Percentiles rank a stretch among this genome's conserved stretches.
Evolutionary conservation across 2,113 vertebrate genomes (phyloP).

Genomic region (Vulpes lagopus): DNA sequence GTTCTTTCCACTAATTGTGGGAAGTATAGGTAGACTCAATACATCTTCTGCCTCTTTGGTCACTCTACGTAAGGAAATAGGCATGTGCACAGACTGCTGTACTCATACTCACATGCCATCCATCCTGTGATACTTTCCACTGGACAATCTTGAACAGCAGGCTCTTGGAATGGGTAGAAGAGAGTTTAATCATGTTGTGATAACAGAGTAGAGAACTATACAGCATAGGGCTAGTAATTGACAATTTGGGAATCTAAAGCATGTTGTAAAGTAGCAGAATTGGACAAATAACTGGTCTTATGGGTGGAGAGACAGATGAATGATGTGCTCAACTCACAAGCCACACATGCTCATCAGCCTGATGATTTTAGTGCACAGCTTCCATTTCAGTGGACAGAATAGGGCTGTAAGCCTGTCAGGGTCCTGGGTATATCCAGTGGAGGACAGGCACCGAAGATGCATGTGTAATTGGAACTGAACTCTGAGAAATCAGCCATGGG

Average conservation of each 20-base stretch:
- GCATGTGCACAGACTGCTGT: rapidly evolving
- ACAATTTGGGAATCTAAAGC: no score
- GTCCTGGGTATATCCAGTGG: not conserved
- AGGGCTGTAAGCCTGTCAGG: no score
- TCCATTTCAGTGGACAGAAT: rapidly evolving
- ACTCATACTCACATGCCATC: not conserved
- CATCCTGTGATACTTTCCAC: not conserved
- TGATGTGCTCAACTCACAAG: no score
- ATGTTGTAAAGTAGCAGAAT: not conserved
- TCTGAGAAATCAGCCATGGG: not conserved
- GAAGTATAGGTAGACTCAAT: not conserved
- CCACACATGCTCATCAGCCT: not conserved
- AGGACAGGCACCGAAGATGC: no score
- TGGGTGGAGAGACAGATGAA: not conserved
- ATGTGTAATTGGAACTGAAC: not conserved
- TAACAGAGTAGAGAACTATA: not conserved
- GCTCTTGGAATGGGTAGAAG: not conserved
- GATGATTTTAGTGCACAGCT: not conserved
- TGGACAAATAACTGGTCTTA: not conserved
- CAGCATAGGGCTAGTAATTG: not conserved
- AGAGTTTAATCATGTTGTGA: not conserved
- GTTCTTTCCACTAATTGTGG: not conserved
- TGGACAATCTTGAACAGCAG: not conserved
- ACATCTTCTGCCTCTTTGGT: not conserved
- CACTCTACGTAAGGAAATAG: not conserved